phyloP scores from a whole-genome alignment of 2,113 vertebrate genomes.

The Electrona antarctica region DNA sequence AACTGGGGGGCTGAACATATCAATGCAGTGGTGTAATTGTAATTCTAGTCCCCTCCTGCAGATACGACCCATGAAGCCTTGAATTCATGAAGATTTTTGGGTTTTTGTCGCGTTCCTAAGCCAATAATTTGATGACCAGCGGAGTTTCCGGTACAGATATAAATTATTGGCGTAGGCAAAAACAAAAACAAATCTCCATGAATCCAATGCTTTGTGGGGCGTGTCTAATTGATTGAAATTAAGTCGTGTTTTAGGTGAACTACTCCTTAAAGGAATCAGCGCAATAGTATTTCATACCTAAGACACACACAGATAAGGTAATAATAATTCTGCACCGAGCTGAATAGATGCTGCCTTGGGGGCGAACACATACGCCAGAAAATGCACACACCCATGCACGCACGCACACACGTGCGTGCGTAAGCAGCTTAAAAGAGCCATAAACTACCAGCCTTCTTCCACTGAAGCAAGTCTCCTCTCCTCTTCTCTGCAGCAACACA shows the following conservation, averaged over 20 bases:
- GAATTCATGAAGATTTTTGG: too few species aligned
- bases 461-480: slow-evolving; percentile 39
- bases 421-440: slow-evolving; percentile 12
- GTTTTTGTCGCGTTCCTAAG: too few species aligned
- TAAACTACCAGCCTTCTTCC: slow-evolving; percentile 51
- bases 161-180: too few species aligned
- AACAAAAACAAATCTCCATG: too few species aligned
- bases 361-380: slow-evolving; percentile 25
- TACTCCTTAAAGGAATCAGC: too few species aligned
- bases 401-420: slow-evolving; percentile 25
- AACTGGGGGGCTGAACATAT: not conserved
- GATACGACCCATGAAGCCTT: too few species aligned
- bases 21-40: not conserved
- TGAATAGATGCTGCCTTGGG: slow-evolving; percentile 37
- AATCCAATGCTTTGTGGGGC: too few species aligned
- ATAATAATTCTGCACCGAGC: slow-evolving; percentile 48
- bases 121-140: too few species aligned
- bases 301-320: slow-evolving; percentile 27
- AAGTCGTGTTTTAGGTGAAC: too few species aligned
- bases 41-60: not conserved
- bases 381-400: slow-evolving; percentile 29
- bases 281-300: too few species aligned
- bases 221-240: too few species aligned
- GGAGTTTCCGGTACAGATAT: too few species aligned
- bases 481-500: slow-evolving; percentile 23